Evolutionary conservation across 2,113 vertebrate species (phyloP), one percentile per base, ranked within the genome.

Genomic region (Potamarius usumacintae): DNA sequence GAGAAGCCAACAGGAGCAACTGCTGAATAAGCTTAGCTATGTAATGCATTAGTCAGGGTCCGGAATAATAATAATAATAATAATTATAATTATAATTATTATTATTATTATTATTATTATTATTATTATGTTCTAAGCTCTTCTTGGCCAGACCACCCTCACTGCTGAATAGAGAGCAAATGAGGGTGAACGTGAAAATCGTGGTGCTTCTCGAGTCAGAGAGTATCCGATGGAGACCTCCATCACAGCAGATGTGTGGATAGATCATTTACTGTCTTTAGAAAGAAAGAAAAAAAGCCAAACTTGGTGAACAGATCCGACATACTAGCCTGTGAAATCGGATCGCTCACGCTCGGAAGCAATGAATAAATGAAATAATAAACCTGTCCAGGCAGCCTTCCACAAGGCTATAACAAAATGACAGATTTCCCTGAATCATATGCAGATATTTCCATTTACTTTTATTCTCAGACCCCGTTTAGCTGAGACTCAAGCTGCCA

Each of bases 291-390:
- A 86, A 90, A 82, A 90, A 90, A 87, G 89, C 85, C 86, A 78
- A 89, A 42, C 88, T 90, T 88, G 62, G 81, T 53, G 53, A 91
- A 90, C 89, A 92, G 91, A 93, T 92, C 92, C 87, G 88, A 92
- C 90, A 92, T 86, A 42, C 42, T 42, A 48, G 89, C 79, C 88
- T 91, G 86, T 92, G 90, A 92, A 94, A 94, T 93, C 90, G 88
- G 89, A 93, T 92, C 90, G 90, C 92, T 92, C 92, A 87, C 25
- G 60, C 60, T 90, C 85, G 92, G 81, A 89, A 89, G 88, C 89
- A 90, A 85, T 81, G 84, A 90, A 90, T 92, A 94, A 93, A 93
- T 93, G 86, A 91, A 80, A 20, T 85, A 93, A 92, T 93, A 93
- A 94, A 94, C 89, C 89, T 92, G 92, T 92, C 93, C 63, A 85